phyloP scores from a whole-genome alignment of 2,113 vertebrate genomes.

The Quiscalus mexicanus region DNA sequence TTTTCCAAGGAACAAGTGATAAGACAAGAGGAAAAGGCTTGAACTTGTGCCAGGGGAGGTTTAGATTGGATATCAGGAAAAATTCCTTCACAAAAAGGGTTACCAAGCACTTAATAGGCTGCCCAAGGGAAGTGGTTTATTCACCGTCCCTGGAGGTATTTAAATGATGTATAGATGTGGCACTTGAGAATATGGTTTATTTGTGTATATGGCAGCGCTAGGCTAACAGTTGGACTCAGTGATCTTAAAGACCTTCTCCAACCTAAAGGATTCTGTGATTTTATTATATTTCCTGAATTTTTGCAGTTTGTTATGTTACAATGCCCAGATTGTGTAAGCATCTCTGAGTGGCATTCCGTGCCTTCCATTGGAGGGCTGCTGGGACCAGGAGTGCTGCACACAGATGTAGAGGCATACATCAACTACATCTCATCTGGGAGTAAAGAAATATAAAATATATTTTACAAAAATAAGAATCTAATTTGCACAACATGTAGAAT shows the following conservation, averaged over 20 bases:
- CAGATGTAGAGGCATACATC: background rate
- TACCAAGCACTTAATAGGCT: background rate
- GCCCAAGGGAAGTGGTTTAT: background rate
- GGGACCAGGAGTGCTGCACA: background rate
- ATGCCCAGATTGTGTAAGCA: background rate
- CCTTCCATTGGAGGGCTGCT: background rate
- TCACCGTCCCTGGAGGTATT: background rate
- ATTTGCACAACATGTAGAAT: background rate
- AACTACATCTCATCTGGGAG: background rate
- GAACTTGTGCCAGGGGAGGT: background rate
- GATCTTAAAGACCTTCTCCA: background rate
- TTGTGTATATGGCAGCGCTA: background rate
- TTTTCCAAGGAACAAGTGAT: background rate
- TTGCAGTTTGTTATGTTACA: background rate
- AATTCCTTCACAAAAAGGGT: background rate
- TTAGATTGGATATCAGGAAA: background rate
- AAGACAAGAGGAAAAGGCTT: background rate
- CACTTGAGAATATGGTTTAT: background rate
- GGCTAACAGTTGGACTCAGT: background rate
- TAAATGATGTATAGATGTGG: background rate
- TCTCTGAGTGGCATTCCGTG: background rate
- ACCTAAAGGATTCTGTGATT: background rate
- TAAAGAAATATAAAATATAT: background rate
- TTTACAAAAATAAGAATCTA: background rate
- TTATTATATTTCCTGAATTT: background rate